These are phyloP conservation scores for Ophion costatus DNA, from an alignment of 2,888 invertebrate species.

Conservation along the genomic window DNA sequence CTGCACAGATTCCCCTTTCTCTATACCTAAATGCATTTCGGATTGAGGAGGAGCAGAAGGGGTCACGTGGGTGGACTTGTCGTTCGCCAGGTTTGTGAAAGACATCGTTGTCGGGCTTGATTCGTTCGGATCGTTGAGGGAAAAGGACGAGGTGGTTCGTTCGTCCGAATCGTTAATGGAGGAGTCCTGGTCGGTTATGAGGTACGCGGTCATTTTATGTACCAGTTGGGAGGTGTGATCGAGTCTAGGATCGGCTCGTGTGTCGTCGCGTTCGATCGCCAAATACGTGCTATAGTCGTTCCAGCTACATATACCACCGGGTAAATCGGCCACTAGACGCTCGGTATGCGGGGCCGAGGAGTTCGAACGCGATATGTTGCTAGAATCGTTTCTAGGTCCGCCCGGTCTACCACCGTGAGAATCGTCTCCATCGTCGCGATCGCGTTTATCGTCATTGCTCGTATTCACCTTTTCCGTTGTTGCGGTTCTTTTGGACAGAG, in stretches of 20 bases:
- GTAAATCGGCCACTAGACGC: constrained; percentile 89
- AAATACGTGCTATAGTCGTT: constrained; percentile 92
- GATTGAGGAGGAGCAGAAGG: constrained; percentile 57
- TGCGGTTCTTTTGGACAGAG: constrained; percentile 79
- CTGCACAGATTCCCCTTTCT: constrained; percentile 75
- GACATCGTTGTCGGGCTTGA: constrained; percentile 17
- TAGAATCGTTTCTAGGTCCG: constrained; percentile 77
- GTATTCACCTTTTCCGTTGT: constrained; percentile 59
- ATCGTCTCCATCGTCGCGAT: constrained; percentile 75
- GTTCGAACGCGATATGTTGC: constrained; percentile 56
- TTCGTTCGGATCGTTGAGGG: constrained; percentile 13
- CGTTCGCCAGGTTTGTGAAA: constrained; percentile 40
- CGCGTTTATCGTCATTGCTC: constrained; percentile 54
- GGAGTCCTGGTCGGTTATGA: constrained; percentile 50
- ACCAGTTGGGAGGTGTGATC: constrained; percentile 69
- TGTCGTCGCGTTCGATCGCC: constrained; percentile 84
- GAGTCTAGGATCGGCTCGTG: constrained; percentile 62
- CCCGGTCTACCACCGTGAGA: constrained; percentile 84
- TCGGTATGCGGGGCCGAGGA: constrained; percentile 84
- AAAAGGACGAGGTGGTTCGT: constrained; percentile 23
- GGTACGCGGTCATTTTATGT: constrained; percentile 70
- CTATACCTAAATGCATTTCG: constrained; percentile 79
- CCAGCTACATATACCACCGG: constrained; percentile 93
- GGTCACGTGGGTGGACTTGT: constrained; percentile 12
- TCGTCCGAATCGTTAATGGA: constrained; percentile 31